These are phyloP conservation scores for Drosophila silvestris DNA, from an alignment of 2,888 invertebrate genomes.

Conservation along the genomic window DNA sequence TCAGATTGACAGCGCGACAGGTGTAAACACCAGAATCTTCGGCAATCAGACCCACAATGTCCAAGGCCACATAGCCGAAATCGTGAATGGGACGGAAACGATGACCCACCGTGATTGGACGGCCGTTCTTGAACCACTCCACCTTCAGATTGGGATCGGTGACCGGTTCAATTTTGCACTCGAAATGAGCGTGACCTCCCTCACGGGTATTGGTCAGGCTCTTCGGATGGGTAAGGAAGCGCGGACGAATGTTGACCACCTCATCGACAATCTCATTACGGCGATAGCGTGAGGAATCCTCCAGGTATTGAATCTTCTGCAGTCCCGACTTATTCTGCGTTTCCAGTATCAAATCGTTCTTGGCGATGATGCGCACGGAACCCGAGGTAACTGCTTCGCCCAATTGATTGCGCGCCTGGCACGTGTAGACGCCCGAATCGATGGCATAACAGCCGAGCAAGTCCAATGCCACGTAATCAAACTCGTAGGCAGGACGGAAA, in stretches of 20 bases:
- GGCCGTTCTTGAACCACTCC: slow-evolving; percentile 98
- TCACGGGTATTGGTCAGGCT: slow-evolving; percentile 94
- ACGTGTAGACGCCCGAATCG: slow-evolving; percentile 98
- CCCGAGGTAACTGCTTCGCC: slow-evolving; percentile 98
- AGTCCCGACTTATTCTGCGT: slow-evolving; percentile 96
- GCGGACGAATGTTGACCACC: slow-evolving; percentile 92
- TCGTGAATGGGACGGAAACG: slow-evolving; percentile 98
- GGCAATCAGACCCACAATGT: slow-evolving; percentile 97
- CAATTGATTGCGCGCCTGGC: slow-evolving; percentile 96
- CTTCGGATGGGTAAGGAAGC: slow-evolving; percentile 94
- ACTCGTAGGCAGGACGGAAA: slow-evolving; percentile 98
- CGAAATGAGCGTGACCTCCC: slow-evolving; percentile 97
- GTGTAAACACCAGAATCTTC: slow-evolving; percentile 98
- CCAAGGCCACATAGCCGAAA: slow-evolving; percentile 99
- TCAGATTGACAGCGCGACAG: slow-evolving; percentile 95
- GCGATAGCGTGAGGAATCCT: slow-evolving; percentile 94
- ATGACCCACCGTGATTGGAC: slow-evolving; percentile 96
- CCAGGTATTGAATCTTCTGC: slow-evolving; percentile 96
- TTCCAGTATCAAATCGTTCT: slow-evolving; percentile 94
- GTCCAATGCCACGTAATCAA: slow-evolving; percentile 98
- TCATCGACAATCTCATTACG: slow-evolving; percentile 93
- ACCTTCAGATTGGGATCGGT: slow-evolving; percentile 98
- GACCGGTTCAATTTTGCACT: slow-evolving; percentile 98
- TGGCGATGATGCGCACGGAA: slow-evolving; percentile 94
- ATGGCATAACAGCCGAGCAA: slow-evolving; percentile 98